Evolutionary conservation across 1,140 invertebrate genomes (phyloP).

Genomic region (Drosophila suzukii): DNA sequence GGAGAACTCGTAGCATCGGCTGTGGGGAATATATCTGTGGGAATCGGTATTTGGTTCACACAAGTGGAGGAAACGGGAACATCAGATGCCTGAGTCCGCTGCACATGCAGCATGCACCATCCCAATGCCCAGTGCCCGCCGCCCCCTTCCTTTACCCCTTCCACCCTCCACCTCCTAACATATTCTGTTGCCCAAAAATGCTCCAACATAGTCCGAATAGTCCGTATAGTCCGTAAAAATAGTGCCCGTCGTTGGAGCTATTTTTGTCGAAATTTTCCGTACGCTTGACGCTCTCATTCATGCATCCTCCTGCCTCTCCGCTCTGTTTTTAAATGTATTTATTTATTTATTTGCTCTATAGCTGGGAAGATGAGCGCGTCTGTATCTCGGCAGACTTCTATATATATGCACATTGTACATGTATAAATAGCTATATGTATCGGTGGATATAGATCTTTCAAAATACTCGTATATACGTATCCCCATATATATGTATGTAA

Average conservation of each 20-base stretch:
- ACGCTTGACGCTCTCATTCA: constrained; percentile 77
- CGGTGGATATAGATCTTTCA: constrained; percentile 13
- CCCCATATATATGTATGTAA: constrained; percentile 8
- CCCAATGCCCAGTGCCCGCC: not conserved
- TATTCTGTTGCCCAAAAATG: constrained; percentile 54
- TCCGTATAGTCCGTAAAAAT: constrained; percentile 66
- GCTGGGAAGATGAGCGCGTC: constrained; percentile 22
- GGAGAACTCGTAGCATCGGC: constrained; percentile 8
- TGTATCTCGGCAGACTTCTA: constrained; percentile 36
- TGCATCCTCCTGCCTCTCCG: constrained; percentile 37
- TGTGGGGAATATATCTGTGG: constrained; percentile 19
- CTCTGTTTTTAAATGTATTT: constrained; percentile 64
- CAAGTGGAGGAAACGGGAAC: constrained; percentile 48
- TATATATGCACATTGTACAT: constrained; percentile 18
- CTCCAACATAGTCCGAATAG: constrained; percentile 67
- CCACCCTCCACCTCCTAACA: not conserved
- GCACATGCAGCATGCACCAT: constrained; percentile 36
- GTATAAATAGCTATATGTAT: constrained; percentile 39
- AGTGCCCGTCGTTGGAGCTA: constrained; percentile 74
- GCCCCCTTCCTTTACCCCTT: not conserved
- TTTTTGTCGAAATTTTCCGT: constrained; percentile 79
- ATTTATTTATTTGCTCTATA: constrained; percentile 71
- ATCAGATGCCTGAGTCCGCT: constrained; percentile 37
- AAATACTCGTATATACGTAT: constrained; percentile 16
- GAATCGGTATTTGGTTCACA: constrained; percentile 48